Percentiles rank a stretch among this genome's conserved stretches.
Conservation (phyloP, 2,888 invertebrate genomes). For the Orchesellides sinensis region DNA sequence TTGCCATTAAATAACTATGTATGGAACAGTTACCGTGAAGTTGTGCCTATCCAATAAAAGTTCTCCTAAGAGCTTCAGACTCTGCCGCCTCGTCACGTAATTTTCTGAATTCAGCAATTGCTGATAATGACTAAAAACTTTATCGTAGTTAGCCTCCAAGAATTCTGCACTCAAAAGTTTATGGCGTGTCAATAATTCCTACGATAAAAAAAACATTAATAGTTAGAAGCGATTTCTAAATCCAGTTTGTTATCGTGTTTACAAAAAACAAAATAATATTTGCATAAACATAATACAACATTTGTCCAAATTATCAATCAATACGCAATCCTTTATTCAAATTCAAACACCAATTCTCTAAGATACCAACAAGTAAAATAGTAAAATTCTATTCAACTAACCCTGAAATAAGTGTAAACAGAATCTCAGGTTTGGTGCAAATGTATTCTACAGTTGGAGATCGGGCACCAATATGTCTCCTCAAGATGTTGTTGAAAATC, state of each 20-base stretch:
- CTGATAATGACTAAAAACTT: slow-evolving; percentile 98
- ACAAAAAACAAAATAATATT: not conserved
- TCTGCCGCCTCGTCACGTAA: slow-evolving; percentile 99
- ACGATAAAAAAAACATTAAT: slow-evolving; percentile 66
- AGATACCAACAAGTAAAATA: not conserved
- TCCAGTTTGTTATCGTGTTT: not conserved
- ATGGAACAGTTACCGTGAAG: slow-evolving; percentile 90
- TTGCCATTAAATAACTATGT: too few relatives aligned
- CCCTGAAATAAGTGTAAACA: slow-evolving; percentile 98
- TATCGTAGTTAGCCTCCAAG: slow-evolving; percentile 98
- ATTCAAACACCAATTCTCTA: too few relatives aligned
- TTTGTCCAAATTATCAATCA: slow-evolving; percentile 25
- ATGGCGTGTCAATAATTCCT: slow-evolving; percentile 96
- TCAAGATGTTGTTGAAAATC: slow-evolving; percentile 98
- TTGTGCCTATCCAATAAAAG: slow-evolving; percentile 98
- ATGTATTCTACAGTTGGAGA: slow-evolving; percentile 99
- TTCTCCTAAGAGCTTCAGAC: slow-evolving; percentile 98
- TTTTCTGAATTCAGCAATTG: slow-evolving; percentile 98
- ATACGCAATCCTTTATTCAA: too few relatives aligned
- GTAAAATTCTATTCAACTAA: slow-evolving; percentile 77
- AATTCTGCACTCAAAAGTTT: slow-evolving; percentile 98
- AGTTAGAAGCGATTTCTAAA: not conserved
- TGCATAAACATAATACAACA: slow-evolving; percentile 75
- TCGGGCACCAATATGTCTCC: slow-evolving; percentile 98
- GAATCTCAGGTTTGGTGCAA: slow-evolving; percentile 97